phyloP scores from a whole-genome alignment of 2,113 vertebrate species.

The Pontoporia blainvillei region DNA sequence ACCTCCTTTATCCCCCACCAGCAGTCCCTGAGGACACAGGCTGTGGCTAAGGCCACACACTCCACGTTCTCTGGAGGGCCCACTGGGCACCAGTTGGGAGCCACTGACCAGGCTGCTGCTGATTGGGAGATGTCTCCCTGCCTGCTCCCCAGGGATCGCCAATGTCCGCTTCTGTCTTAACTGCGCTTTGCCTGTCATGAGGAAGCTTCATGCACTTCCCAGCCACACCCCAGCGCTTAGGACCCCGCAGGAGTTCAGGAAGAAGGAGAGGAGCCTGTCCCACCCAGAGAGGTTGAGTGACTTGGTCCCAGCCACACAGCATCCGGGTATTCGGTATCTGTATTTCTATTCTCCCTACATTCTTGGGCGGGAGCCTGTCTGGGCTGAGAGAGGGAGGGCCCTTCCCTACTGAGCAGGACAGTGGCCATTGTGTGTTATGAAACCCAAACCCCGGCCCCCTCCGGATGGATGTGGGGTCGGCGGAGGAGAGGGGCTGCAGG shows the following conservation, averaged over 20 bases:
- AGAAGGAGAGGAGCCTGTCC: not conserved
- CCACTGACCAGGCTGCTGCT: not conserved
- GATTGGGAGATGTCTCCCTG: rapidly evolving
- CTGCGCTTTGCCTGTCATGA: not conserved
- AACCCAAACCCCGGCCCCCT: not conserved
- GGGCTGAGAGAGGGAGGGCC: not conserved
- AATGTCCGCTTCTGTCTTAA: not conserved
- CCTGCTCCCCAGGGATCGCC: not conserved
- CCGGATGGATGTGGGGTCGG: not conserved
- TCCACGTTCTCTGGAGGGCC: not conserved
- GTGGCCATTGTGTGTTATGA: slow-evolving; percentile 42
- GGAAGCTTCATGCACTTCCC: not conserved
- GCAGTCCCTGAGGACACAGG: not conserved
- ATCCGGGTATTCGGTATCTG: rapidly evolving
- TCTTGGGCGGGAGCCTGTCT: not conserved
- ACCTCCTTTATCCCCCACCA: not conserved
- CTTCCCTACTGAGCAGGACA: slow-evolving; percentile 10
- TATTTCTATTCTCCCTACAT: rapidly evolving
- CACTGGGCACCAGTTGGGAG: not conserved
- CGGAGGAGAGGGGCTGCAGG: not conserved
- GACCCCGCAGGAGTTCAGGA: not conserved
- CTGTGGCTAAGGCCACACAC: not conserved
- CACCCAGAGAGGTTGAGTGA: not conserved
- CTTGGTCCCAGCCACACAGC: not conserved
- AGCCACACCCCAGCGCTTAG: not conserved